Base-by-base conservation (phyloP, 2,888 invertebrate genomes). In the Cryptus viduatorius region DNA sequence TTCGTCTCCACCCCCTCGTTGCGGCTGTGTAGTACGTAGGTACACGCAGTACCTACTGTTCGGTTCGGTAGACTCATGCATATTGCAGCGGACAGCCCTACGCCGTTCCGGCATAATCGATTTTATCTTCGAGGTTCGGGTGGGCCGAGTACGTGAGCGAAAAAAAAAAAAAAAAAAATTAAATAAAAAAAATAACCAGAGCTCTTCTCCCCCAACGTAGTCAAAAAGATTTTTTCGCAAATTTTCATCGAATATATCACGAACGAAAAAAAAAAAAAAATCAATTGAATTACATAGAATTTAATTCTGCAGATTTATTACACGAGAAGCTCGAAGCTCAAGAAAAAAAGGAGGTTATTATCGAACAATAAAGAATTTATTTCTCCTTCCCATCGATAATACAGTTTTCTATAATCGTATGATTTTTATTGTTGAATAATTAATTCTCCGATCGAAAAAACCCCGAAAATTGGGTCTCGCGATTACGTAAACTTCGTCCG, bases 61-160 rank as follows among this genome's bases (percentile, higher is more conserved):
- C 67, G 68, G 73, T 64, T 67, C 59, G 64, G 37, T 80, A 82
- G 84, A 86, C 84, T 86, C 86, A 87, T 87, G 87, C 85, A 87
- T 87, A 87, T 87, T 87, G 86, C 87, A 86, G 78, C 75, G 86
- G 85, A 83, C 81, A 86, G 75, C 78, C 78, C 72, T 81, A 80
- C 87, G 85, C 8, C 48, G 85, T 82, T 86, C 81, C 82, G 79
- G 86, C 87, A 87, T 87, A 87, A 87, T 87, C 87, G 86, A 87
- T 87, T 87, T 87, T 86, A 86, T 86, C 86, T 48, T 71, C 78
- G 59, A 42, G 56, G 7, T 61, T 79, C 81, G 79, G 29, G 37
- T 37, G 37, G 37, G 8, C 37, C 31, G 61, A 31, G 61, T 61
- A 69, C 82, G 83, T 64, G 79, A 71, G 77, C 67, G 56, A 79